A percentile compares a stretch with the other conserved stretches of the same genome.
Conservation (phyloP, 1,140 invertebrate species). For the Cephus cinctus region DNA sequence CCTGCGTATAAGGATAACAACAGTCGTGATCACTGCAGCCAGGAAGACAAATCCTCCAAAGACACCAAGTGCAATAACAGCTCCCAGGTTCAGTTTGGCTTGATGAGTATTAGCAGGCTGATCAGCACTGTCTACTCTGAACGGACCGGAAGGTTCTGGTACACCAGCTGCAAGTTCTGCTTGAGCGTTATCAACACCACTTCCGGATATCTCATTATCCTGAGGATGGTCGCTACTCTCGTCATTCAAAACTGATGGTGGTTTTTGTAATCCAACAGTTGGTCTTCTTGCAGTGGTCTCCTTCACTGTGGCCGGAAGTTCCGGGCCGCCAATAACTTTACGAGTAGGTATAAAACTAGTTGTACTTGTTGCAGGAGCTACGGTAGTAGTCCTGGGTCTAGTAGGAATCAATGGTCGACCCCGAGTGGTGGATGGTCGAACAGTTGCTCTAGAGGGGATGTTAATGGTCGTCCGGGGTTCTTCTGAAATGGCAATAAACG, state of each 20-base stretch:
- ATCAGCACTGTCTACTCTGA: conserved; percentile 65
- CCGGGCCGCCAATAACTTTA: conserved; percentile 13
- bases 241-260: conserved; percentile 20
- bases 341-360: conserved; percentile 33
- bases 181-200: conserved; percentile 55
- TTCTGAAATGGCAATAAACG: no score
- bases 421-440: conserved; percentile 34
- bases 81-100: conserved; percentile 78
- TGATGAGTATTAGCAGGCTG: conserved; percentile 66
- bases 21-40: conserved; percentile 84
- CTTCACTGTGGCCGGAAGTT: conserved; percentile 42
- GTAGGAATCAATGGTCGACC: conserved; percentile 41
- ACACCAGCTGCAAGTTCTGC: conserved; percentile 59
- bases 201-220: conserved; percentile 62
- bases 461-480: conserved; percentile 17
- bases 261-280: conserved; percentile 38
- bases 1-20: conserved; percentile 87
- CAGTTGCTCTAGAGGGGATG: conserved; percentile 26
- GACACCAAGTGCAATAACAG: conserved; percentile 85
- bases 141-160: conserved; percentile 65
- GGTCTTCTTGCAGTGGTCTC: conserved; percentile 43
- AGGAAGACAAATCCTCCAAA: conserved; percentile 89
- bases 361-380: conserved; percentile 41
- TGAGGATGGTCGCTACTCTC: conserved; percentile 51
- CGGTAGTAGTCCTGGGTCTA: conserved; percentile 33